These are phyloP conservation scores for Lutjanus argentimaculatus DNA, from an alignment of 2,797 vertebrate species.

Conservation along the genomic window DNA sequence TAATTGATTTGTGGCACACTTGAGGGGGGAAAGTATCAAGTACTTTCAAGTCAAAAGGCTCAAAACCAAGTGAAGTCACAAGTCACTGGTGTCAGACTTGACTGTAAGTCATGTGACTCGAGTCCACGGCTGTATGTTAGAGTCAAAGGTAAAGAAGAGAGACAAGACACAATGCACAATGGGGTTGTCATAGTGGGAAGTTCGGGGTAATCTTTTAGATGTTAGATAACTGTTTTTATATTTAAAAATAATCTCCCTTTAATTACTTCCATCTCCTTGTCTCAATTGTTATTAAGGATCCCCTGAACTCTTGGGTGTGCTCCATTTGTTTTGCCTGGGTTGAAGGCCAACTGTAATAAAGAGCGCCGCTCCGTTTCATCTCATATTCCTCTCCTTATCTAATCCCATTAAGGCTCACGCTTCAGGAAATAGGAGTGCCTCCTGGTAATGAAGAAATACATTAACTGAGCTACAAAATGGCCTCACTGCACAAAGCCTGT, in stretches of 20 bases:
- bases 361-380: constrained; percentile 65
- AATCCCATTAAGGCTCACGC: constrained; percentile 79
- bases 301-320: constrained; percentile 49
- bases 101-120: no score
- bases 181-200: constrained; percentile 24
- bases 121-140: no score
- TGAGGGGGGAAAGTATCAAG: no score
- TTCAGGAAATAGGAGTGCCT: constrained; percentile 77
- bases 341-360: constrained; percentile 75
- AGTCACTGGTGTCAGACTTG: no score
- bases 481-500: constrained; percentile 43
- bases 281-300: constrained; percentile 42
- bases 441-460: constrained; percentile 79
- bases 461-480: constrained; percentile 70
- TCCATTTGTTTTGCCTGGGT: constrained; percentile 67
- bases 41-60: no score
- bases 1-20: no score
- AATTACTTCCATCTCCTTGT: constrained; percentile 45
- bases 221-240: constrained; percentile 44
- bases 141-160: background rate
- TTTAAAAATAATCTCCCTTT: constrained; percentile 41
- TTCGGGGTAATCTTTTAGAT: background rate
- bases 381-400: constrained; percentile 73
- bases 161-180: background rate
- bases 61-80: no score